Percentiles rank a stretch among this genome's conserved stretches.
Conservation (phyloP, 1,140 invertebrate species). For the Anastrepha obliqua region DNA sequence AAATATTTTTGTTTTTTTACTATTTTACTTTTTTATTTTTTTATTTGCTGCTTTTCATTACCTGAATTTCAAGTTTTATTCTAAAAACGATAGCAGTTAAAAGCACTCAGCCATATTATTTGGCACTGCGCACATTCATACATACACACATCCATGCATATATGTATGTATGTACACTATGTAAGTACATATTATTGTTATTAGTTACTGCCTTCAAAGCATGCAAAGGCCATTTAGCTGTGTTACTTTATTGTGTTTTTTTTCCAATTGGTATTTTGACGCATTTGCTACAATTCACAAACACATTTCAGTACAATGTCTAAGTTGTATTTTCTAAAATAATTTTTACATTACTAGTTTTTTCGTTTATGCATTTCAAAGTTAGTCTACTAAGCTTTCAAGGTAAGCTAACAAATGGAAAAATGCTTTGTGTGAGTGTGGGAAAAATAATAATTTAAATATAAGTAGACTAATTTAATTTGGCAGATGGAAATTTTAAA, state of each 20-base stretch:
- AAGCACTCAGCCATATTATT: conserved; percentile 53
- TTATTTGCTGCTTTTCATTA: too few species aligned
- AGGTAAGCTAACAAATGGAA: not conserved
- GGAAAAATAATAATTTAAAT: not conserved
- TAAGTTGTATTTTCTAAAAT: not conserved
- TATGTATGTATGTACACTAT: not conserved
- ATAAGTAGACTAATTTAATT: not conserved
- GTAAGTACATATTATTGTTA: not conserved
- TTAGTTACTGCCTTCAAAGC: conserved; percentile 30
- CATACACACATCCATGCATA: not conserved
- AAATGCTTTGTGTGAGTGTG: too few species aligned
- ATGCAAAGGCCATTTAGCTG: conserved; percentile 19
- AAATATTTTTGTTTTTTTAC: not conserved
- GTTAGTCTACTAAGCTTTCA: not conserved
- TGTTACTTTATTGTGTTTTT: not conserved
- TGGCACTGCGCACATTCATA: not conserved
- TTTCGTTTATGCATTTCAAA: not conserved
- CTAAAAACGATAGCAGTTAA: not conserved
- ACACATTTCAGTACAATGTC: not conserved
- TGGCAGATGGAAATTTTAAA: not conserved
- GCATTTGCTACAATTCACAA: not conserved
- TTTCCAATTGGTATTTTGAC: not conserved
- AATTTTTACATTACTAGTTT: not conserved
- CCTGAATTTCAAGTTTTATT: too few species aligned
- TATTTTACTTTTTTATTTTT: not conserved